Base-by-base conservation (phyloP, 2,888 invertebrate genomes). In the Heliconius ethilla region DNA sequence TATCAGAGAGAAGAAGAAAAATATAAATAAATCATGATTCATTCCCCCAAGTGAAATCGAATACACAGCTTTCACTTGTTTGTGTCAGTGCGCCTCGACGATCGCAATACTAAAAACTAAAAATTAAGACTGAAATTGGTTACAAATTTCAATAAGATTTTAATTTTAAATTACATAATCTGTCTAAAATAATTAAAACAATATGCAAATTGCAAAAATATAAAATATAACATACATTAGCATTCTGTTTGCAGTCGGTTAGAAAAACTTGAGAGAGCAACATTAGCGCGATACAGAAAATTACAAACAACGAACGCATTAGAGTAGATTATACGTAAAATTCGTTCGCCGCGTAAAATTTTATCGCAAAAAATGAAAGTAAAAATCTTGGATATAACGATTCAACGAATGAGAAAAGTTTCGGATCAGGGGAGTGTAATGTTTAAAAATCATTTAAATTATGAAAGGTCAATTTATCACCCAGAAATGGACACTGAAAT, bases 391-490 rank as follows among this genome's bases (percentile, higher is more conserved):
- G 70, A 59, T 70, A 33, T 40, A 76, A 51, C 18, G 51, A 76
- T 76, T 45, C 40, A 62, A 76, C 15, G 62, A 70, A 76, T 76
- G 76, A 40, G 45, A 40, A 76, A 76, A 76, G 70, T 76, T 76
- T 70, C 25, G 27, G 40, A 62, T 70, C n/a, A 62, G 40, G 69
- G 62, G 15, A 62, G 62, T 70, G 22, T 67, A 27, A 75, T 75
- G 59, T 75, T 75, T 75, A 25, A 75, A 72, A 62, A 74, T 63
- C 45, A 63, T 76, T 76, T 76, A 69, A 55, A 63, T 45, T 40
- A 55, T 63, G 67, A 63, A 67, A 67, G 51, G 27, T 66, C n/a
- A 55, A 51, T 45, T 55, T 67, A 67, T 40, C 51, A 51, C 51
- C n/a, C 45, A n/a, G 33, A 72, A 59, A 33, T 55, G 59, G 55